Evolutionary conservation across 2,888 invertebrate genomes (phyloP).

Genomic region (Drosophila demipolita): DNA sequence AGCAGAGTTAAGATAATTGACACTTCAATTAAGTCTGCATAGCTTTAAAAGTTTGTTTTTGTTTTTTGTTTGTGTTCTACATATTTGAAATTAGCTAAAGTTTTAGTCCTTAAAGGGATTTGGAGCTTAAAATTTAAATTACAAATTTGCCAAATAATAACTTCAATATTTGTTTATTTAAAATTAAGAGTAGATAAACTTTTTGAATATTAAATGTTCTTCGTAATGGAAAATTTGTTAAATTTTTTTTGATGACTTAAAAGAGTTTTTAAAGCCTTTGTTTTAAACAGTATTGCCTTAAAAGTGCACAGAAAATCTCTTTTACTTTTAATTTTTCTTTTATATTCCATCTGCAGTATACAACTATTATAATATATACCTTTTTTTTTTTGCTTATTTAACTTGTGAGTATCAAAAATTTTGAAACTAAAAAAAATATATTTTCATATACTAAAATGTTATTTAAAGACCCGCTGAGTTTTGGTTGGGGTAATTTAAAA

Average conservation of each 20-base stretch:
- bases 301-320: not conserved
- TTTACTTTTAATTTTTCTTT: no score
- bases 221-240: not conserved
- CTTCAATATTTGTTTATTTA: not conserved
- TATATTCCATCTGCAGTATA: no score
- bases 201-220: not conserved
- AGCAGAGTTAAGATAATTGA: not conserved
- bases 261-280: not conserved
- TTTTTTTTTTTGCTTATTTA: not conserved
- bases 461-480: no score
- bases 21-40: not conserved
- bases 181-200: no score
- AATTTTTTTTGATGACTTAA: not conserved
- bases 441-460: no score
- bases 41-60: not conserved
- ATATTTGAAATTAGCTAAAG: not conserved
- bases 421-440: not conserved
- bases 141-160: accelerated
- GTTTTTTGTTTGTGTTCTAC: not conserved
- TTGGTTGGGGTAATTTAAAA: not conserved
- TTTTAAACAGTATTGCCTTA: not conserved
- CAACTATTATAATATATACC: not conserved
- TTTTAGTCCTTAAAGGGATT: not conserved
- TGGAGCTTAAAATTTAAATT: not conserved
- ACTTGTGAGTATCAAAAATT: not conserved